phyloP scores from a whole-genome alignment of 2,113 vertebrate genomes.

The Hemiscyllium ocellatum region DNA sequence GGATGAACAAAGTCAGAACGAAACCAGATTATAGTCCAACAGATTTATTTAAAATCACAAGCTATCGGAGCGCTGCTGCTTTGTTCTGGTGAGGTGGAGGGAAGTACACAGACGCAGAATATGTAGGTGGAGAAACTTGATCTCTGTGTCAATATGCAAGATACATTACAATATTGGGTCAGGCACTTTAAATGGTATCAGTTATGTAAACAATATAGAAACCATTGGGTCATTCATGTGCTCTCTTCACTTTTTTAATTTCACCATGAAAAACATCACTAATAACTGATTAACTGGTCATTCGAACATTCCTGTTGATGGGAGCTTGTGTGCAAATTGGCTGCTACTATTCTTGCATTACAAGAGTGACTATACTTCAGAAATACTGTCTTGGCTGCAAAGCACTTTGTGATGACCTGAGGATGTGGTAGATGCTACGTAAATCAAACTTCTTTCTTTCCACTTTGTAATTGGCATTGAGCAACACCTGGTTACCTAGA shows the following conservation, averaged over 20 bases:
- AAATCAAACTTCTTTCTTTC: background rate
- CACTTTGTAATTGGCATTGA: background rate
- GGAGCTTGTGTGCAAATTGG: too few relatives aligned
- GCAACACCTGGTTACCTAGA: background rate
- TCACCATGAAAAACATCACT: background rate
- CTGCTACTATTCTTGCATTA: background rate
- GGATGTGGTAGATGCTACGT: background rate
- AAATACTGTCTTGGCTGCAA: background rate
- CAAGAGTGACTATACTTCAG: background rate
- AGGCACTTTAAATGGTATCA: background rate
- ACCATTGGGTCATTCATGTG: background rate
- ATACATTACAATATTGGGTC: background rate
- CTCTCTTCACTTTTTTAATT: background rate
- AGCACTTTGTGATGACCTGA: background rate
- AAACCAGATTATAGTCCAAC: too few relatives aligned
- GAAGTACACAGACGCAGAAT: too few relatives aligned
- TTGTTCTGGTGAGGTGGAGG: too few relatives aligned
- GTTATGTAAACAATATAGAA: background rate
- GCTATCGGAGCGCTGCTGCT: too few relatives aligned
- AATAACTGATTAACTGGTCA: too few relatives aligned
- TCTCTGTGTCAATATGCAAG: background rate
- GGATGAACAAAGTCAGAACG: too few relatives aligned
- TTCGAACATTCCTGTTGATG: too few relatives aligned
- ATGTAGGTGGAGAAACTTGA: too few relatives aligned
- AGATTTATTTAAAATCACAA: too few relatives aligned